phyloP scores from a whole-genome alignment of 2,888 invertebrate species.

The Rugalucina vietnamica region DNA sequence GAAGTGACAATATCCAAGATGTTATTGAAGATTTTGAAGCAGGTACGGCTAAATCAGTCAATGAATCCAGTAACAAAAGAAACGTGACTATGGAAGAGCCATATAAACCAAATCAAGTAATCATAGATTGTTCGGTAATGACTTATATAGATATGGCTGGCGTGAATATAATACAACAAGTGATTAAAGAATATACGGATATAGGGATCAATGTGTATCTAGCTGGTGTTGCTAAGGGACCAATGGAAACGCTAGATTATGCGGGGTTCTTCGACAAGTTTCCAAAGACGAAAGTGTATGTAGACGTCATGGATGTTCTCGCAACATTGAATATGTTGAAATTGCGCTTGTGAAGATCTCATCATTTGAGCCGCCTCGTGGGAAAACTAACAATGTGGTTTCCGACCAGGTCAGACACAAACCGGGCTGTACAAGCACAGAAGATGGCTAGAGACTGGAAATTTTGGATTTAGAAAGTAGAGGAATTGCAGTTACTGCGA shows the following conservation, averaged over 20 bases:
- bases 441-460: too few species aligned
- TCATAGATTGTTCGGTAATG: constrained; percentile 73
- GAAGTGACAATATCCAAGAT: not conserved
- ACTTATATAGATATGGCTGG: constrained; percentile 76
- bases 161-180: constrained; percentile 65
- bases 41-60: not conserved
- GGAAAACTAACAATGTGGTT: too few species aligned
- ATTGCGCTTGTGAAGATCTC: too few species aligned
- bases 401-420: too few species aligned
- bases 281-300: constrained; percentile 27
- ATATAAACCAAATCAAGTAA: constrained; percentile 34
- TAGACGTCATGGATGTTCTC: constrained; percentile 43
- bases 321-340: not conserved
- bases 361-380: too few species aligned
- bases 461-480: too few species aligned
- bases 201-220: constrained; percentile 37
- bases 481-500: too few species aligned
- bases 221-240: constrained; percentile 18
- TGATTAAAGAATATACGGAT: constrained; percentile 59
- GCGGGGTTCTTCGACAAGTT: constrained; percentile 49
- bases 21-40: not conserved
- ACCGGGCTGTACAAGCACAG: too few species aligned
- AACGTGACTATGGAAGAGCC: not conserved
- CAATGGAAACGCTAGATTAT: constrained; percentile 21
- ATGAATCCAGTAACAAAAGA: not conserved